Conservation (phyloP, 2,113 vertebrate genomes). For the Sander vitreus region DNA sequence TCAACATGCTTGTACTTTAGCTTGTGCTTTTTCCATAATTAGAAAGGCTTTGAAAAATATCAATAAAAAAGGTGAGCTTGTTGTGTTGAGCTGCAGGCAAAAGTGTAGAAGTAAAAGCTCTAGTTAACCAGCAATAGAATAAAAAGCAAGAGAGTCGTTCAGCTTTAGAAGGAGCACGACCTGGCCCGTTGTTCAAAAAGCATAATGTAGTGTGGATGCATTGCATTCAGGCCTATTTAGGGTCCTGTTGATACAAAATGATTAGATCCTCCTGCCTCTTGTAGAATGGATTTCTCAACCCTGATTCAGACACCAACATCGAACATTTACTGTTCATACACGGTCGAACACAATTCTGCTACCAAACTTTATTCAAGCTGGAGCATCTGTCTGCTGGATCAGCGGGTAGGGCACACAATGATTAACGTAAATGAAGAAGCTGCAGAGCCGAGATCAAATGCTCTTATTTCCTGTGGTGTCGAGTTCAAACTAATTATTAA, state of each 20-base stretch:
- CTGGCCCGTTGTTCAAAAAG: background rate
- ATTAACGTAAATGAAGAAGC: background rate
- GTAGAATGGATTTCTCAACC: background rate
- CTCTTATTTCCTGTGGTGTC: background rate
- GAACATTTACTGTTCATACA: background rate
- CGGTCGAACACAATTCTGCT: background rate
- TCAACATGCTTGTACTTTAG: conserved; percentile 5
- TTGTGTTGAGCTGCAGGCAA: background rate
- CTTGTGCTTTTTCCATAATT: conserved; percentile 12
- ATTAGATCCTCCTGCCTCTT: background rate
- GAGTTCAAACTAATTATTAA: background rate
- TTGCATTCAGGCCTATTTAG: background rate
- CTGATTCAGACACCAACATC: too few species aligned
- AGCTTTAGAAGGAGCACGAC: background rate
- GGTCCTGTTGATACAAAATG: background rate
- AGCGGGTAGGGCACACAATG: background rate
- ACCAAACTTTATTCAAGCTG: background rate
- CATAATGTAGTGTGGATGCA: background rate
- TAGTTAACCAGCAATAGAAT: background rate
- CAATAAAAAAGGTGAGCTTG: conserved; percentile 1
- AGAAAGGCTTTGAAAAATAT: background rate
- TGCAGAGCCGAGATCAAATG: background rate
- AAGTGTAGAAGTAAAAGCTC: background rate
- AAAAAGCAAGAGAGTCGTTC: background rate
- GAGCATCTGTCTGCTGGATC: background rate